Evolutionary conservation across 2,113 vertebrate genomes (phyloP).

Genomic region (Cinclus mexicanus): DNA sequence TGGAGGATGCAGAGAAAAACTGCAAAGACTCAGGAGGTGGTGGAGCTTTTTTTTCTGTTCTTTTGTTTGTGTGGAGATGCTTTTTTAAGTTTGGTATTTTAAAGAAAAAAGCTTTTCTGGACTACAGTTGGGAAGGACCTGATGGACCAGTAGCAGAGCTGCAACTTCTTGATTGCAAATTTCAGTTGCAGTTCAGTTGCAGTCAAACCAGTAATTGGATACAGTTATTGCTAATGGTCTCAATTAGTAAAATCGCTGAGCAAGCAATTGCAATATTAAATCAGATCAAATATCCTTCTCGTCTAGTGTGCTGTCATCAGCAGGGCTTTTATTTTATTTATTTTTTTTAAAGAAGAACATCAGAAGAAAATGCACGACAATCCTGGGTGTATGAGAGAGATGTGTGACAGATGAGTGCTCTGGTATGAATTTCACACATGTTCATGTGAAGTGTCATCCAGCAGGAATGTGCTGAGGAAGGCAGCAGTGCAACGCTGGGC

Average conservation of each 20-base stretch:
- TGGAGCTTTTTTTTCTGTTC: neutral
- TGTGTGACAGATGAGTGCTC: constrained; percentile 23
- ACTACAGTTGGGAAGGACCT: neutral
- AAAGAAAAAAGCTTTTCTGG: neutral
- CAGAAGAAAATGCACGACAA: neutral
- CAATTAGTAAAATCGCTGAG: constrained; percentile 22
- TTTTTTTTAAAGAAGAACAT: neutral
- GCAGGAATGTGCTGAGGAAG: constrained; percentile 34
- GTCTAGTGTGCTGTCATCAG: constrained; percentile 15
- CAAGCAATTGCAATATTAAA: neutral
- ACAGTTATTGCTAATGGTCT: neutral
- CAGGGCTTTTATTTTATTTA: neutral
- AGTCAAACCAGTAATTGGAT: neutral
- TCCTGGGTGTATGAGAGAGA: neutral
- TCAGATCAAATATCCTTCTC: constrained; percentile 15
- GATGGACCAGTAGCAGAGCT: neutral
- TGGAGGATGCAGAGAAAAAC: neutral
- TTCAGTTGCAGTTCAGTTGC: neutral
- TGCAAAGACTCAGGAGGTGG: neutral
- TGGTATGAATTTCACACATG: neutral
- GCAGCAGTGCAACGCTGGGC: neutral
- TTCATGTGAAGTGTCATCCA: neutral
- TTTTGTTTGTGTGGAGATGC: neutral
- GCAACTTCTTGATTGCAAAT: neutral
- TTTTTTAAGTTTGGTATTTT: neutral